phyloP scores from a whole-genome alignment of 2,113 vertebrate genomes.

The Acanthisitta chloris region DNA sequence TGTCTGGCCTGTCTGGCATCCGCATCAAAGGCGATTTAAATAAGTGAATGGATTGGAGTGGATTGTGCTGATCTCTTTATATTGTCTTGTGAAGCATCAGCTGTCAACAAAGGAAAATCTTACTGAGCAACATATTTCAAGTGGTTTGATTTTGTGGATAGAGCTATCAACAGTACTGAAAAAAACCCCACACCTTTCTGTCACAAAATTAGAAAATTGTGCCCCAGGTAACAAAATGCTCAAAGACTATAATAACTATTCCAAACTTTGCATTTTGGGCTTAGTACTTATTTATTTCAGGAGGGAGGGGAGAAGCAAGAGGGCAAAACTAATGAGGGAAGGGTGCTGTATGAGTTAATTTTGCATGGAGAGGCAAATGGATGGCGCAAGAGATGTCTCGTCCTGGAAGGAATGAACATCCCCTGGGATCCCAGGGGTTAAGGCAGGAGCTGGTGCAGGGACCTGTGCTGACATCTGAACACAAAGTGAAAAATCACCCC shows the following conservation, averaged over 20 bases:
- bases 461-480: neutral
- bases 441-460: neutral
- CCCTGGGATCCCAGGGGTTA: neutral
- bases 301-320: neutral
- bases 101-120: neutral
- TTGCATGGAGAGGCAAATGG: neutral
- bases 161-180: neutral
- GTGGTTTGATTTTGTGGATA: neutral
- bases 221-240: conserved; percentile 4
- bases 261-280: neutral
- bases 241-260: neutral
- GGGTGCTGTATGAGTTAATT: neutral
- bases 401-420: neutral
- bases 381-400: neutral
- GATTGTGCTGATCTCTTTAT: neutral
- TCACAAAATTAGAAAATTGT: neutral
- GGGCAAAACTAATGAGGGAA: neutral
- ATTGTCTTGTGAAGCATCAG: neutral
- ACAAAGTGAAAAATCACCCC: conserved; percentile 30
- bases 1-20: neutral
- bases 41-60: neutral
- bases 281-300: neutral
- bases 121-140: neutral
- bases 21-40: neutral
- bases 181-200: neutral